Conservation (phyloP, 2,797 vertebrate genomes). For the Gymnopithys bicolor region DNA sequence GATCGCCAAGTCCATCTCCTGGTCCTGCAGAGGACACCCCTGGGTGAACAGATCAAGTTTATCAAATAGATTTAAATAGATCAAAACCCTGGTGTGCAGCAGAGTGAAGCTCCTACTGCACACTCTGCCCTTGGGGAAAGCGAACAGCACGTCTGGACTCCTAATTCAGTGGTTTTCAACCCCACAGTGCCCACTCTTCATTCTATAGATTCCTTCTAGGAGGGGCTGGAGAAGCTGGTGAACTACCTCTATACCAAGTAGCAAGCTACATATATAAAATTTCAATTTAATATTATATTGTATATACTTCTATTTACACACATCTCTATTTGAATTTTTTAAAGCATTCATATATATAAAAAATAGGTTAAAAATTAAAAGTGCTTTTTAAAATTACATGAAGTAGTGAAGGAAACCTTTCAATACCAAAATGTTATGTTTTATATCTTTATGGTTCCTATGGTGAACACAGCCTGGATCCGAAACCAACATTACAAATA, state of each 20-base stretch:
- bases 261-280: not conserved
- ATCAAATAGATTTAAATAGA: not conserved
- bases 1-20: accelerated
- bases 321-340: not conserved
- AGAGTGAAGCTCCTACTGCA: not conserved
- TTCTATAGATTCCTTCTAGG: not conserved
- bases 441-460: not conserved
- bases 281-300: not conserved
- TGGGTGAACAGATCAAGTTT: not conserved
- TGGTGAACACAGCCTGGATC: not conserved
- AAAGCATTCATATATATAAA: not conserved
- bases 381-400: not conserved
- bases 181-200: not conserved
- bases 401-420: not conserved
- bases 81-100: not conserved
- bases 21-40: not conserved
- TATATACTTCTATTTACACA: not conserved
- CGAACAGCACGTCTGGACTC: not conserved
- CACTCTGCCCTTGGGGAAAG: not conserved
- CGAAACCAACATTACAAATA: not conserved
- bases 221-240: not conserved
- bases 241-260: not conserved
- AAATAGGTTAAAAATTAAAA: not conserved
- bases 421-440: not conserved
- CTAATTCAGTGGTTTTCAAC: not conserved